Percentiles rank a stretch among this genome's conserved stretches.
Conservation (phyloP, 2,888 invertebrate genomes). For the Drosophila picticornis region DNA sequence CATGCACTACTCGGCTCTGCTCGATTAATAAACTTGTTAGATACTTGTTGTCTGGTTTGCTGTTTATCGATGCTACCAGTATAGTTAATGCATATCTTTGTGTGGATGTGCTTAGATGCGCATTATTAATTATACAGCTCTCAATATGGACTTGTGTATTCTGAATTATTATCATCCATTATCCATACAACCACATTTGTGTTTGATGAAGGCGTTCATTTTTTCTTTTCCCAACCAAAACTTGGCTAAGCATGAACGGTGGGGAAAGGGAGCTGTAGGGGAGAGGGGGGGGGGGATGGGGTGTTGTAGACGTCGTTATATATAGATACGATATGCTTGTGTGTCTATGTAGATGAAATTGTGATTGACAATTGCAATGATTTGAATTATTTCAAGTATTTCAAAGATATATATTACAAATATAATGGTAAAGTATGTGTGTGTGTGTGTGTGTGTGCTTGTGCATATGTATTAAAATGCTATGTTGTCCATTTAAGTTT, state of each 20-base stretch:
- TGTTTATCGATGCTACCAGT: constrained; percentile 29
- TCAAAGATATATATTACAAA: neutral
- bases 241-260: neutral
- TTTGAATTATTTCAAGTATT: neutral
- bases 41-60: constrained; percentile 22
- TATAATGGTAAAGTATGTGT: neutral
- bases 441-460: neutral
- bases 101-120: constrained; percentile 24
- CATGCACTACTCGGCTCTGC: neutral
- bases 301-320: neutral
- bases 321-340: neutral
- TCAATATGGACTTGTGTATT: constrained; percentile 42
- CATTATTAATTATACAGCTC: constrained; percentile 45
- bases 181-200: constrained; percentile 29
- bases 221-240: constrained; percentile 20
- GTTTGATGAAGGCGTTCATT: constrained; percentile 48
- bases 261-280: fast-evolving
- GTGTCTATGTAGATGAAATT: neutral
- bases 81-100: constrained; percentile 33
- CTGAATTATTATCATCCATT: constrained; percentile 21
- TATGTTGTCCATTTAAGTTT: neutral
- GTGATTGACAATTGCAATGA: neutral
- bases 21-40: constrained; percentile 17
- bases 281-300: neutral
- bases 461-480: neutral